These are phyloP conservation scores for Geotrypetes seraphini DNA, from an alignment of 2,797 vertebrate genomes.

Conservation along the genomic window DNA sequence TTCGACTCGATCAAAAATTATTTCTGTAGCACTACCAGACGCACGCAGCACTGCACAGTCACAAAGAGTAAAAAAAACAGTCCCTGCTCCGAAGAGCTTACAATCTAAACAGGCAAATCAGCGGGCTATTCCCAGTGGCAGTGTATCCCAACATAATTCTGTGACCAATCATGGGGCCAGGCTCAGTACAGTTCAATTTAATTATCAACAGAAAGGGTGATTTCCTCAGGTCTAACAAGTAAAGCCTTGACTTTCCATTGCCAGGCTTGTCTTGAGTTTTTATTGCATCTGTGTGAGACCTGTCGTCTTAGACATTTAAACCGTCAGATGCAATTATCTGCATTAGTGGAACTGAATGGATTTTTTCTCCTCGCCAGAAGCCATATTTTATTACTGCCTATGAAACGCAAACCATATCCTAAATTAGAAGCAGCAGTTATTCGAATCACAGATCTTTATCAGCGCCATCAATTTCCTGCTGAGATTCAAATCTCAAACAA, in stretches of 20 bases:
- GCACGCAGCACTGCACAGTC: too few relatives aligned
- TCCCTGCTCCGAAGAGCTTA: too few relatives aligned
- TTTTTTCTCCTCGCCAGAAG: conserved; percentile 16
- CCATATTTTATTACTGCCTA: conserved; percentile 19
- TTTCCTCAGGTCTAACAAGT: not conserved
- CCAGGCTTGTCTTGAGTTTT: too few relatives aligned
- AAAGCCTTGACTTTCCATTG: not conserved
- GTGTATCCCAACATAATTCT: too few relatives aligned
- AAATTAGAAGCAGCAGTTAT: not conserved
- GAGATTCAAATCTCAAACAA: accelerated
- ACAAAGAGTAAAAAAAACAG: too few relatives aligned
- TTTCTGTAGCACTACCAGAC: too few relatives aligned
- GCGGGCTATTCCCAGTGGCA: too few relatives aligned
- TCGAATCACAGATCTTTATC: not conserved
- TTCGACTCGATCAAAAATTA: too few relatives aligned
- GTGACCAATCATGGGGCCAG: too few relatives aligned
- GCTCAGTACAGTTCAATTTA: too few relatives aligned
- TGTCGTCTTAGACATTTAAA: conserved; percentile 26
- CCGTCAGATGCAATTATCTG: conserved; percentile 27
- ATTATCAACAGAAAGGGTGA: too few relatives aligned
- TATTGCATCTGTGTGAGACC: conserved; percentile 20
- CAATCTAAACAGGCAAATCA: too few relatives aligned
- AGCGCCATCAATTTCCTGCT: not conserved
- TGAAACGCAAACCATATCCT: conserved; percentile 10
- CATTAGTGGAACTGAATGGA: conserved; percentile 26